Evolutionary conservation across 2,797 vertebrate genomes (phyloP).

Genomic region (Babyrousa celebensis): DNA sequence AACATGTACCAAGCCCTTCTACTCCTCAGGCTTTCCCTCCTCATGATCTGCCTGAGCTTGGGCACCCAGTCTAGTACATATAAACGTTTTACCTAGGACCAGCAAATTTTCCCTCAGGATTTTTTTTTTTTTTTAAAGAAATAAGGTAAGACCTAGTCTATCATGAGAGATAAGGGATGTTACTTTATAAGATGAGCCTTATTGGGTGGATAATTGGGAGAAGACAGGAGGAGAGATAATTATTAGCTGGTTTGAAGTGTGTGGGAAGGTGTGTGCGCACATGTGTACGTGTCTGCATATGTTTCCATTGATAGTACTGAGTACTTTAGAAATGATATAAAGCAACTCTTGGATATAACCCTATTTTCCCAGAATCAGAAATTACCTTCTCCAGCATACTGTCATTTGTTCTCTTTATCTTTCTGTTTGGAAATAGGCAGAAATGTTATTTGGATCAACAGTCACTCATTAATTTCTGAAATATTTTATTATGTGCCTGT

Average conservation of each 20-base stretch:
- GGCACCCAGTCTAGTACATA: neutral
- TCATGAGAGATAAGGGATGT: neutral
- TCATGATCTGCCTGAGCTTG: neutral
- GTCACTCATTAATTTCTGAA: neutral
- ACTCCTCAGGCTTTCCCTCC: neutral
- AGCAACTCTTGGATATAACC: neutral
- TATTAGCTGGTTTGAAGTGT: neutral
- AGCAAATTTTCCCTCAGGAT: neutral
- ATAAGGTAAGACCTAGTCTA: neutral
- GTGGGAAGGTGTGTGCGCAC: neutral
- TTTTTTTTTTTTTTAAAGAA: neutral
- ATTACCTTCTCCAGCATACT: neutral
- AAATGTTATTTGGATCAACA: neutral
- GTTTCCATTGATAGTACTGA: neutral
- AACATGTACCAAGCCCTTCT: neutral
- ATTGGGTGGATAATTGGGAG: neutral
- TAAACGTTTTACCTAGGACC: neutral
- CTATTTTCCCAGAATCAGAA: neutral
- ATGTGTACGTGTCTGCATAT: accelerated
- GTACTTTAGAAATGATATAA: neutral
- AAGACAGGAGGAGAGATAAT: neutral
- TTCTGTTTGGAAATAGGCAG: neutral
- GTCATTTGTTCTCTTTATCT: neutral
- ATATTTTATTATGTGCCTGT: neutral
- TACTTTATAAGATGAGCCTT: neutral